A percentile compares a stretch with the other conserved stretches of the same genome.
These are phyloP conservation scores for Enteromius mattozi DNA, from an alignment of 2,797 vertebrate species.

Conservation along the genomic window DNA sequence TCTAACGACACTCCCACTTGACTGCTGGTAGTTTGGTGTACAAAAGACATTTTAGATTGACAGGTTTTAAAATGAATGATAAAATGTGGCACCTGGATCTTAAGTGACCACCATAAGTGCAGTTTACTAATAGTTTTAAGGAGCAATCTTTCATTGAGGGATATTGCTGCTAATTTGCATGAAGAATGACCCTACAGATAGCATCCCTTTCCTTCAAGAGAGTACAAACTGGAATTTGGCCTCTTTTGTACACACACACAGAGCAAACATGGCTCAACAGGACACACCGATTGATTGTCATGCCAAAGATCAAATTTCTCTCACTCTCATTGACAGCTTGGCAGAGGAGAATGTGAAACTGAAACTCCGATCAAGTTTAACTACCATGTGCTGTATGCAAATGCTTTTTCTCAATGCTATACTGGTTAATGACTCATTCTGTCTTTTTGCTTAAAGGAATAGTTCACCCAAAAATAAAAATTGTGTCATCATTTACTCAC, in stretches of 20 bases:
- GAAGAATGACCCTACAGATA: neutral
- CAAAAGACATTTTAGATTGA: neutral
- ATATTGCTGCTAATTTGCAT: neutral
- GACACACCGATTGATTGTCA: slow-evolving; percentile 69
- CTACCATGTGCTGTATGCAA: neutral
- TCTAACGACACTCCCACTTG: slow-evolving; percentile 51
- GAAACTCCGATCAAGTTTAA: slow-evolving; percentile 15
- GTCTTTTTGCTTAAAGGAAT: too few relatives aligned
- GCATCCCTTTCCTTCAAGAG: neutral
- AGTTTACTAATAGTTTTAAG: neutral
- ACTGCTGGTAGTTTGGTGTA: neutral
- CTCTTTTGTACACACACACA: neutral
- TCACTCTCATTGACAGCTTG: neutral
- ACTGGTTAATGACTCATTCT: neutral
- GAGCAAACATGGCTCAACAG: slow-evolving; percentile 69
- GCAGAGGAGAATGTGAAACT: slow-evolving; percentile 26
- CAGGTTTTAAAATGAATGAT: neutral
- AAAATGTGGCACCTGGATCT: neutral
- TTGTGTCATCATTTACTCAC: too few relatives aligned
- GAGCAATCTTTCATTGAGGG: neutral
- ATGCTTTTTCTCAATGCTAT: neutral
- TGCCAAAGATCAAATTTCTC: slow-evolving; percentile 81
- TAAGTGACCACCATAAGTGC: neutral
- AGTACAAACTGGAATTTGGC: slow-evolving; percentile 4
- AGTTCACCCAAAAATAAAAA: too few relatives aligned